Conservation (phyloP, 1,140 invertebrate species). For the Trichoplusia ni region DNA sequence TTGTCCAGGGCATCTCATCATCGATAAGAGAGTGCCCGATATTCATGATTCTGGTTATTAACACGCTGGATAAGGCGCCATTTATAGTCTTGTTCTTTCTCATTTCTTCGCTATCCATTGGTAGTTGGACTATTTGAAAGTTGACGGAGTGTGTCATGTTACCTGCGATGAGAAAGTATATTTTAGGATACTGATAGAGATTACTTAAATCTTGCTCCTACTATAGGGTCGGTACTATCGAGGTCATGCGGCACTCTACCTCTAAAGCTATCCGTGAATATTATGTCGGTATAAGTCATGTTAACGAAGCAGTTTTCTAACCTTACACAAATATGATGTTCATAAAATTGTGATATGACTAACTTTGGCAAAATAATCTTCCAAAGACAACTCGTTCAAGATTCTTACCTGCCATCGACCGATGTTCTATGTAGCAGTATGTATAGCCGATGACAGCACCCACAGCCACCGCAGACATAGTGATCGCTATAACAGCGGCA, state of each 20-base stretch:
- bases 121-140: slow-evolving; percentile 40
- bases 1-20: slow-evolving; percentile 2
- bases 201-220: too few relatives aligned
- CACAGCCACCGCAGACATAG: slow-evolving; percentile 45
- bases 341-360: neutral
- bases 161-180: slow-evolving; percentile 40
- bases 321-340: too few relatives aligned
- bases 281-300: too few relatives aligned
- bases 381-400: neutral
- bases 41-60: slow-evolving; percentile 48
- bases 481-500: slow-evolving; percentile 46
- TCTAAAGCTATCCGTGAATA: too few relatives aligned
- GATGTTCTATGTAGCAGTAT: slow-evolving; percentile 66
- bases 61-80: slow-evolving; percentile 44
- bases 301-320: too few relatives aligned
- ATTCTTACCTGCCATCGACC: slow-evolving; percentile 32
- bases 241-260: too few relatives aligned
- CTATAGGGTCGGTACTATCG: too few relatives aligned
- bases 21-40: slow-evolving; percentile 41
- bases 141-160: slow-evolving; percentile 44
- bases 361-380: too few relatives aligned
- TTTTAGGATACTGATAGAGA: too few relatives aligned
- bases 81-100: slow-evolving; percentile 49
- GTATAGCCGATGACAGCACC: slow-evolving; percentile 65
- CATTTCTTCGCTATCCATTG: slow-evolving; percentile 20